These are phyloP conservation scores for Sphaeramia orbicularis DNA, from an alignment of 2,797 vertebrate species.

Conservation along the genomic window DNA sequence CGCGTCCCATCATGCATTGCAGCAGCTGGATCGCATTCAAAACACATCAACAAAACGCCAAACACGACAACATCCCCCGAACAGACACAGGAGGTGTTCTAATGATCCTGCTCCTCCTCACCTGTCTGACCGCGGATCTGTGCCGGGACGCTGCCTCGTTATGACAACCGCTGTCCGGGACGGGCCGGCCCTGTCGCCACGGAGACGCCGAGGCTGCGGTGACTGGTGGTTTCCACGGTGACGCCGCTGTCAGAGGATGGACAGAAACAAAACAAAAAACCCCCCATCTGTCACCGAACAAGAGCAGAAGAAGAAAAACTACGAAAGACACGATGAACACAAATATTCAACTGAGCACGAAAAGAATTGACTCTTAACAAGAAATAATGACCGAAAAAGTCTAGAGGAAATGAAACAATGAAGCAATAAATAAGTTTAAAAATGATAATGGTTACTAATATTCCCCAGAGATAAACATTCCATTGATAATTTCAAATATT, in stretches of 20 bases:
- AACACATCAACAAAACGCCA: slow-evolving; percentile 1
- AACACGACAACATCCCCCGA: slow-evolving; percentile 51
- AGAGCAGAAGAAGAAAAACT: slow-evolving; percentile 28
- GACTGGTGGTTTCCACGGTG: slow-evolving; percentile 48
- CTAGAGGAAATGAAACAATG: too few species aligned
- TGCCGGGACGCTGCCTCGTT: slow-evolving; percentile 60
- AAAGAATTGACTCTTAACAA: too few species aligned
- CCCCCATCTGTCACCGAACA: slow-evolving; percentile 53
- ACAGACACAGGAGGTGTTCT: slow-evolving; percentile 3
- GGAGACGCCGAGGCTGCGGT: slow-evolving; percentile 46
- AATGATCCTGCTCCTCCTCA: slow-evolving; percentile 31
- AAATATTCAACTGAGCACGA: too few species aligned
- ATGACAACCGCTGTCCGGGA: slow-evolving; percentile 76
- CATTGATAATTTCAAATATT: too few species aligned
- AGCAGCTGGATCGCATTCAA: too few species aligned
- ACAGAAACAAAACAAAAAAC: slow-evolving; percentile 15
- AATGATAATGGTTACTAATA: too few species aligned
- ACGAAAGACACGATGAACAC: too few species aligned
- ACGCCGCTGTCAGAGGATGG: slow-evolving; percentile 43
- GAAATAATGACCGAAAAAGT: too few species aligned
- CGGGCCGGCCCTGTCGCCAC: slow-evolving; percentile 61
- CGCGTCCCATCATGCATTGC: slow-evolving; percentile 6
- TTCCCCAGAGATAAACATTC: too few species aligned
- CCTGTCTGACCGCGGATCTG: slow-evolving; percentile 71
- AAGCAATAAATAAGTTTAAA: too few species aligned